phyloP scores from a whole-genome alignment of 1,140 invertebrate genomes.

The Monochamus saltuarius region DNA sequence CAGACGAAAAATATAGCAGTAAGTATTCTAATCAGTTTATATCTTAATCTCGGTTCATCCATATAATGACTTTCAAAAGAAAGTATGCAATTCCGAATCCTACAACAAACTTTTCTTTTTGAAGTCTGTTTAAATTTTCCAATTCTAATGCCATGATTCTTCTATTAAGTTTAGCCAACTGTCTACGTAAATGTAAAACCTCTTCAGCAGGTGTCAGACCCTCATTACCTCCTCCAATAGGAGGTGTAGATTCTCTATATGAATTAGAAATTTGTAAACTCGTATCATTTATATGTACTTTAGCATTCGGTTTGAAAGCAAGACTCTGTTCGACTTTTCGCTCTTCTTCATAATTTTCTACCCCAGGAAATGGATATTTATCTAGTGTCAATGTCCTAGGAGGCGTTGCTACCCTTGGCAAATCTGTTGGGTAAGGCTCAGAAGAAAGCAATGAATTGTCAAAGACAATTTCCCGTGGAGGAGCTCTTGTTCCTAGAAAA shows the following conservation, averaged over 20 bases:
- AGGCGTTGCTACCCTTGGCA: slow-evolving; percentile 76
- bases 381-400: slow-evolving; percentile 79
- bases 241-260: slow-evolving; percentile 38
- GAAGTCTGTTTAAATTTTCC: slow-evolving; percentile 74
- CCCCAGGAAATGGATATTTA: slow-evolving; percentile 76
- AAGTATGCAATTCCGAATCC: slow-evolving; percentile 80
- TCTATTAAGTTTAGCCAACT: slow-evolving; percentile 81
- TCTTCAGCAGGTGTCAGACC: slow-evolving; percentile 74
- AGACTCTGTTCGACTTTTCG: slow-evolving; percentile 33
- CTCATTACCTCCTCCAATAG: slow-evolving; percentile 62
- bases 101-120: slow-evolving; percentile 80
- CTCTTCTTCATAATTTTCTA: slow-evolving; percentile 60
- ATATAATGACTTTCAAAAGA: slow-evolving; percentile 79
- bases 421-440: slow-evolving; percentile 59
- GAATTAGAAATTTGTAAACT: slow-evolving; percentile 22
- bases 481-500: slow-evolving; percentile 68
- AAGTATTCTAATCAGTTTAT: not conserved
- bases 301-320: slow-evolving; percentile 35
- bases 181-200: slow-evolving; percentile 75
- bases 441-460: slow-evolving; percentile 77
- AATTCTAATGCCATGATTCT: slow-evolving; percentile 81
- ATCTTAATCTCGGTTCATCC: slow-evolving; percentile 65
- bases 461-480: slow-evolving; percentile 78
- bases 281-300: slow-evolving; percentile 24
- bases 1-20: no score